Percentiles rank a stretch among this genome's conserved stretches.
Conservation (phyloP, 2,797 vertebrate species). For the Nannoperca obscura region DNA sequence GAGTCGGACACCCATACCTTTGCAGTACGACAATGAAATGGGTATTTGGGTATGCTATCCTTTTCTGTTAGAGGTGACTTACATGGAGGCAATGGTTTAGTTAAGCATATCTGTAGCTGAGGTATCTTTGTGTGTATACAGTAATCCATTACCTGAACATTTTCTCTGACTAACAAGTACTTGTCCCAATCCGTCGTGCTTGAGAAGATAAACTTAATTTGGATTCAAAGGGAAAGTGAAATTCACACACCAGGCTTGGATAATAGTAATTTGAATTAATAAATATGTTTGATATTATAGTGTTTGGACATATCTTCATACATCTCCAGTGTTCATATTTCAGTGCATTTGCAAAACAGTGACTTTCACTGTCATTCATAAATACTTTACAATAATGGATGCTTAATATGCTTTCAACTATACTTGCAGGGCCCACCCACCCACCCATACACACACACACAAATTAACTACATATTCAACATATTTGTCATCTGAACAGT, state of each 20-base stretch:
- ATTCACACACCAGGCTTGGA: conserved; percentile 34
- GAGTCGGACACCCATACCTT: conserved; percentile 40
- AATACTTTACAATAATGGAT: conserved; percentile 3
- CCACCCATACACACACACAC: conserved; percentile 2
- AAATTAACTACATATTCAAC: not conserved
- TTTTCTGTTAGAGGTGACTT: conserved; percentile 47
- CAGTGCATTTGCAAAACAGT: conserved; percentile 65
- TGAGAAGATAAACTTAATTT: conserved; percentile 21
- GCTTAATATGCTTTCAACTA: not conserved
- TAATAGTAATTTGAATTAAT: conserved; percentile 37
- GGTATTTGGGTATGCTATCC: conserved; percentile 21
- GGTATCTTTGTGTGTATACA: conserved; percentile 65
- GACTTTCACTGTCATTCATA: conserved; percentile 21
- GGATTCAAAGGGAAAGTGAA: conserved; percentile 27
- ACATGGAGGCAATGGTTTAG: conserved; percentile 56
- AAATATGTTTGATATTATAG: conserved; percentile 29
- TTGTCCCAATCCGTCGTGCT: conserved; percentile 44
- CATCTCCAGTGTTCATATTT: conserved; percentile 33
- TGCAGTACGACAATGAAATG: conserved; percentile 51
- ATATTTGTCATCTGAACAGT: conserved; percentile 45
- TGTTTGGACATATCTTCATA: conserved; percentile 25
- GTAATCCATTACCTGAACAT: conserved; percentile 48
- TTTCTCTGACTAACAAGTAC: conserved; percentile 54
- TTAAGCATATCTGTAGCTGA: conserved; percentile 63
- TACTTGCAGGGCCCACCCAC: conserved; percentile 16